Evolutionary conservation across 2,113 vertebrate species (phyloP).

Genomic region (Erythrocercus mccallii): DNA sequence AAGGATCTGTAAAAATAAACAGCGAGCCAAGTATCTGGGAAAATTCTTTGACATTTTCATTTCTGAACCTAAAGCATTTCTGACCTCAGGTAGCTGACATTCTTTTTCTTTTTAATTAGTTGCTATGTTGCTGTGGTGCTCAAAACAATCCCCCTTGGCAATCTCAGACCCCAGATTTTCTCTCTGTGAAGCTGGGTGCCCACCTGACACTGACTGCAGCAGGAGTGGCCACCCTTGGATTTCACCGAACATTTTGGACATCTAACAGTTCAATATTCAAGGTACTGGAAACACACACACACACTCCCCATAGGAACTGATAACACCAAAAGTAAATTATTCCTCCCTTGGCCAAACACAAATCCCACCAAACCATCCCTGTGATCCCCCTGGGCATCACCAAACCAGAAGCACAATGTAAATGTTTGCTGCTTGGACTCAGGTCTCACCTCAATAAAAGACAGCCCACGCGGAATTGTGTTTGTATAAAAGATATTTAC

Average conservation of each 20-base stretch:
- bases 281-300: neutral
- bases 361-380: neutral
- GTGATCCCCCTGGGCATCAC: neutral
- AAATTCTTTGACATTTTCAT: neutral
- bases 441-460: conserved; percentile 71
- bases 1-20: neutral
- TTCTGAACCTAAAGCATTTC: neutral
- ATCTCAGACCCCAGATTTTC: neutral
- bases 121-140: neutral
- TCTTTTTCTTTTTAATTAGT: neutral
- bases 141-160: neutral
- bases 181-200: neutral
- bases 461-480: conserved; percentile 83
- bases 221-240: neutral
- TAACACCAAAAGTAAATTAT: neutral
- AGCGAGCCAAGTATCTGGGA: neutral
- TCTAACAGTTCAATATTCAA: neutral
- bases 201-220: neutral
- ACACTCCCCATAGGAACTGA: rapidly evolving
- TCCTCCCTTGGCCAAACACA: neutral
- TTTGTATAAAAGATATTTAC: conserved; percentile 99
- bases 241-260: neutral
- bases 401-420: neutral
- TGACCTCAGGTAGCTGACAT: neutral
- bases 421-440: conserved; percentile 73